Evolutionary conservation across 2,888 invertebrate species (phyloP).

Genomic region (Calliopum simillimum): DNA sequence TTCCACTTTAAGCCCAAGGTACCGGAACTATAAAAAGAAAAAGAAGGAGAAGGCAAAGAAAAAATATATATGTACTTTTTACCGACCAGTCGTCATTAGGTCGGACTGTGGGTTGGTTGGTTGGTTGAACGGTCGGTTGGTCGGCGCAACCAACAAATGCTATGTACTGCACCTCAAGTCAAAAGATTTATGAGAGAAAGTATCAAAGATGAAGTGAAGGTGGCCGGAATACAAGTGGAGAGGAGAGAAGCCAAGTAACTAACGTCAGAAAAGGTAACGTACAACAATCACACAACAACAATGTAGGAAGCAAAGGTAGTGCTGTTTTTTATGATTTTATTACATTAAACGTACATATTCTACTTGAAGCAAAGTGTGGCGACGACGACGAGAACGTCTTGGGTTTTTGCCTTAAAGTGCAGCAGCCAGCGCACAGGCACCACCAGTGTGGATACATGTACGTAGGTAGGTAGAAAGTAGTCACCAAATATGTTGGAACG

Average conservation of each 20-base stretch:
- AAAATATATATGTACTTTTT: neutral
- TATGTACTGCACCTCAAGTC: slow-evolving; percentile 36
- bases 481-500: slow-evolving; percentile 6
- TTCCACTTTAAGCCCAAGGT: slow-evolving; percentile 20
- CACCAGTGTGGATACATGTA: neutral
- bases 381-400: neutral
- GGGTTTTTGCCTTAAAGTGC: neutral
- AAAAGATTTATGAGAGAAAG: slow-evolving; percentile 32
- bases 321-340: neutral
- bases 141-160: slow-evolving; percentile 38
- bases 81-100: neutral
- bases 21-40: neutral
- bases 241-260: neutral
- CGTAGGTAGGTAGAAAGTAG: slow-evolving; percentile 9
- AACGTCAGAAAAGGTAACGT: no score
- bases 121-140: slow-evolving; percentile 14
- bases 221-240: neutral
- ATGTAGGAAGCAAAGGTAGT: no score
- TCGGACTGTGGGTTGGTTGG: neutral
- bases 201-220: slow-evolving; percentile 13
- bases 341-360: neutral
- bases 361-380: neutral
- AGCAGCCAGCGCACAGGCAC: neutral
- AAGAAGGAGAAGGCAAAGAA: neutral
- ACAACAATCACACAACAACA: no score